Evolutionary conservation across 2,797 vertebrate genomes (phyloP).

Genomic region (Arctocebus calabarensis): DNA sequence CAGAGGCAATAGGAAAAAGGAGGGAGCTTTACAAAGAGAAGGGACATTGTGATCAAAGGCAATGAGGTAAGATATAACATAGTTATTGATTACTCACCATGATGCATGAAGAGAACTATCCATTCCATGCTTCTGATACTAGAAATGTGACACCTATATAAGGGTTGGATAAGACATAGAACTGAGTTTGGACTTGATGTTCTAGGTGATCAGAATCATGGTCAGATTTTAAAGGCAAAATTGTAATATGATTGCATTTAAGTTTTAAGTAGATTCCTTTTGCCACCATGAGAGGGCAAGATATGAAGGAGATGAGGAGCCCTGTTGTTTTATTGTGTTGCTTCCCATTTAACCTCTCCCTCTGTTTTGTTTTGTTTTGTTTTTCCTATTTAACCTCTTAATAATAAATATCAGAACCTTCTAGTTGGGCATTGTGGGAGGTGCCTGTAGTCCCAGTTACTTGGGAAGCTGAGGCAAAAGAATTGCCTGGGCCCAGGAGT

Average conservation of each 20-base stretch:
- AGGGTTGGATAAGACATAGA: background rate
- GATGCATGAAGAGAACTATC: background rate
- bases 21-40: background rate
- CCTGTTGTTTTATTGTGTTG: background rate
- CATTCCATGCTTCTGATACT: background rate
- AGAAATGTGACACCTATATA: background rate
- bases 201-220: background rate
- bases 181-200: background rate
- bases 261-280: slow-evolving; percentile 1
- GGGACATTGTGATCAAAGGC: background rate
- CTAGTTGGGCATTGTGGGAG: no score
- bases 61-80: background rate
- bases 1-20: background rate
- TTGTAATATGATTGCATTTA: background rate
- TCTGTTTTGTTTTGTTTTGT: no score
- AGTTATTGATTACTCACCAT: background rate
- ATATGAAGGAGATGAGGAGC: background rate
- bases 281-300: background rate
- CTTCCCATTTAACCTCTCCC: background rate
- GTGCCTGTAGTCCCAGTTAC: no score
- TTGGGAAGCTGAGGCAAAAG: no score
- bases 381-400: no score
- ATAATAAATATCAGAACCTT: no score
- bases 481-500: no score
- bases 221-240: slow-evolving; percentile 14